phyloP scores from a whole-genome alignment of 1,140 invertebrate genomes.

The Pinna nobilis region DNA sequence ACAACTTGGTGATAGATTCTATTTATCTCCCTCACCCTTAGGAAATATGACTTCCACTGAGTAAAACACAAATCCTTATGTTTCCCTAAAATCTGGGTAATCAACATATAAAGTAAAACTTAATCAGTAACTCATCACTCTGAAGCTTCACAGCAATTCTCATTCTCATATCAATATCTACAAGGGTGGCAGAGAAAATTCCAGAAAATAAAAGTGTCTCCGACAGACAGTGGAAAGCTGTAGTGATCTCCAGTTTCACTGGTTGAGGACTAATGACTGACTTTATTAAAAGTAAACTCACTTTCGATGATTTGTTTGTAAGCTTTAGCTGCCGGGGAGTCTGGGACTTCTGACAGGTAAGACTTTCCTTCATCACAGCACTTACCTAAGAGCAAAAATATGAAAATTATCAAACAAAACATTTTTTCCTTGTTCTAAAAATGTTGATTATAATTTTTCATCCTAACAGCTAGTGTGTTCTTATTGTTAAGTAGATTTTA shows the following conservation, averaged over 20 bases:
- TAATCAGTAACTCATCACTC: too few species aligned
- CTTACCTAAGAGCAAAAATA: slow-evolving; percentile 60
- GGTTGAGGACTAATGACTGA: neutral
- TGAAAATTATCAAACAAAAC: neutral
- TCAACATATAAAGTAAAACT: too few species aligned
- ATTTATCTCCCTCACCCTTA: too few species aligned
- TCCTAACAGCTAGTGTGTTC: neutral
- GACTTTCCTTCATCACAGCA: slow-evolving; percentile 86
- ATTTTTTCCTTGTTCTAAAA: neutral
- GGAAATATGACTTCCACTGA: too few species aligned
- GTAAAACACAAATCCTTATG: too few species aligned
- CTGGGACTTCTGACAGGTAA: slow-evolving; percentile 81
- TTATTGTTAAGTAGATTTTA: neutral
- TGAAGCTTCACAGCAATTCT: neutral
- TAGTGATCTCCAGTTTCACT: neutral
- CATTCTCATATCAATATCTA: neutral
- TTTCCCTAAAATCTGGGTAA: too few species aligned
- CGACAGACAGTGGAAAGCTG: neutral
- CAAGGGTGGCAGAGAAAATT: neutral
- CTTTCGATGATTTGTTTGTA: slow-evolving; percentile 68
- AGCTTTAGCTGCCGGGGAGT: slow-evolving; percentile 80
- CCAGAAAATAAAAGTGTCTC: neutral
- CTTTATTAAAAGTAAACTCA: slow-evolving; percentile 45
- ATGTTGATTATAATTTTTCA: neutral
- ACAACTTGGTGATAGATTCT: too few species aligned